A percentile compares a stretch with the other conserved stretches of the same genome.
These are phyloP conservation scores for Hydrotaea diabolus DNA, from an alignment of 2,888 invertebrate genomes.

Conservation along the genomic window DNA sequence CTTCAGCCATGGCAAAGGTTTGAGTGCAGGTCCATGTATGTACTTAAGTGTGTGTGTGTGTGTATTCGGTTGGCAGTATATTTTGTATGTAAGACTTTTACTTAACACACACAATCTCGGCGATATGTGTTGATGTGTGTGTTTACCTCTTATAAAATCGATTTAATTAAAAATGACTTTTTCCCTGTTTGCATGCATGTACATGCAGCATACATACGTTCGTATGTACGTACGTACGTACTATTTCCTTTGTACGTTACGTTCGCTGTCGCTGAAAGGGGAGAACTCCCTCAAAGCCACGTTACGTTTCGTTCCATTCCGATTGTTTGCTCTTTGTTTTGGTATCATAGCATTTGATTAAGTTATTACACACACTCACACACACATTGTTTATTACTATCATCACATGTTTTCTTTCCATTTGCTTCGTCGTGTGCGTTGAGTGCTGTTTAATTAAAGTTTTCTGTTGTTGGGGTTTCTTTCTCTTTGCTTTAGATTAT, in stretches of 20 bases:
- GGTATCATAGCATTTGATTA: conserved; percentile 2
- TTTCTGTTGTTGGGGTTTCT: not conserved
- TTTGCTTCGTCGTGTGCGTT: not conserved
- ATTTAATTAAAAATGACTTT: not conserved
- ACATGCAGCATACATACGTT: not conserved
- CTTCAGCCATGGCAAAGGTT: no score
- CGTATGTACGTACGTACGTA: no score
- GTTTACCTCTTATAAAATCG: conserved; percentile 1
- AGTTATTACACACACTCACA: not conserved
- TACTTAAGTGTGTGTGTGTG: not conserved
- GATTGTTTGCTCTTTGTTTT: not conserved
- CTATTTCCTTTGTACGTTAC: not conserved
- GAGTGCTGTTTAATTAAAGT: conserved; percentile 19
- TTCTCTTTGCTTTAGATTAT: not conserved
- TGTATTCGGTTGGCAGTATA: not conserved
- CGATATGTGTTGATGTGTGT: not conserved
- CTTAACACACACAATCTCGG: not conserved
- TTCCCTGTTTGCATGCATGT: not conserved
- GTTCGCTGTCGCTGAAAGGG: not conserved
- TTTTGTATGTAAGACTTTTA: not conserved
- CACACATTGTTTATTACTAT: conserved; percentile 18
- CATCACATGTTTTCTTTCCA: conserved; percentile 4
- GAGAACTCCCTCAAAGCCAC: no score
- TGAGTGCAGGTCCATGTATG: no score
- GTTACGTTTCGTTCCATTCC: not conserved